Base-by-base conservation (phyloP, 1,140 invertebrate species). In the Diabrotica undecimpunctata region DNA sequence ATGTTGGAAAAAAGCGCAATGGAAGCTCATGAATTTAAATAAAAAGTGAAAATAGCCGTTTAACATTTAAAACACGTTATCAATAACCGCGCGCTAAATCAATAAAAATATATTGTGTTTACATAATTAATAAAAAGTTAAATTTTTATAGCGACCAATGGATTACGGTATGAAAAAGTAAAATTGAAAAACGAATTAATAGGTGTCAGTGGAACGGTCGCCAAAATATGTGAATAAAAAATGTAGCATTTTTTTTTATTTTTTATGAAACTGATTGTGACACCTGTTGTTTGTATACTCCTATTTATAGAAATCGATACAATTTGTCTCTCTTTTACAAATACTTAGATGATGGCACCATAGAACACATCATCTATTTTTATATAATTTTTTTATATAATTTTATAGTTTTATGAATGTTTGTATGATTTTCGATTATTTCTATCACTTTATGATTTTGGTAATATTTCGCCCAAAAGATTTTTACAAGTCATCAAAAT, bases 131-230 rank as follows among this genome's bases (percentile, higher is more conserved):
- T 69, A 70, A 70, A 72, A 72, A 62, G 54, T 65, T 56, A 62
- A 66, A 59, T 72, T 72, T 70, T 70, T 67, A 59, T 61, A 10
- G 59, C 66, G 62, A 64, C 73, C 73, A 74, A 72, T 74, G 71
- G 70, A 74, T 65, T 65, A 53, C 66, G 38, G 70, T 65, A 67
- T 70, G 65, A 25, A 25, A 25, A 25, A 25, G 25, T 64, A 68
- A 71, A 72, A 73, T 63, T 68, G 66, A 71, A 70, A 73, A 72
- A 73, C 70, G 74, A 74, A 76, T 76, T 76, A 75, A 75, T 77
- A 75, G 75, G 76, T 76, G 76, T 76, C 73, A 74, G 73, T 75
- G 67, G 68, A 64, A 62, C 68, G 67, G 51, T 66, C 68, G 73
- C 67, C 71, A 76, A 75, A 74, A 76, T 74, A 62, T 53, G 62